phyloP scores from a whole-genome alignment of 2,113 vertebrate genomes.

The Astatoreochromis straeleni region DNA sequence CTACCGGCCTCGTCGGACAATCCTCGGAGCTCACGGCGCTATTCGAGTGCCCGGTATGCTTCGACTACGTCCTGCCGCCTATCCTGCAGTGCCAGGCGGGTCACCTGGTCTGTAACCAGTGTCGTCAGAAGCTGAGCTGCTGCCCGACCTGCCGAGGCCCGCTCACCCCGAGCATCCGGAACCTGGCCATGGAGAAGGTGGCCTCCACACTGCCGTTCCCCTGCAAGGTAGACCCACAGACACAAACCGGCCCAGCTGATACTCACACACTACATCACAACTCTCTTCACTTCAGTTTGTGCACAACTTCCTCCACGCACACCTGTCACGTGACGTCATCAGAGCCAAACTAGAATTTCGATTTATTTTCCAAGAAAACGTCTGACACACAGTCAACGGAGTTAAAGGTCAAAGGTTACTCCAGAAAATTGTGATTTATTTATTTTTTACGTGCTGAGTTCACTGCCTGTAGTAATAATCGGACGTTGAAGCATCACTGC shows the following conservation, averaged over 20 bases:
- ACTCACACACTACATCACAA: neutral
- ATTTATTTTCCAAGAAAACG: neutral
- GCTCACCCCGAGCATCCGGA: conserved; percentile 74
- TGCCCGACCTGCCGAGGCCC: conserved; percentile 76
- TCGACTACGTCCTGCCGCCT: conserved; percentile 77
- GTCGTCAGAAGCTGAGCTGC: conserved; percentile 76
- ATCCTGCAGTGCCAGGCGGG: conserved; percentile 78
- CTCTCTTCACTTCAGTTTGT: neutral
- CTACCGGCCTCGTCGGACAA: conserved; percentile 43
- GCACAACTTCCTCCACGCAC: neutral
- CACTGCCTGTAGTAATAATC: neutral
- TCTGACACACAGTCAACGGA: neutral
- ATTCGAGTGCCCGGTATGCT: conserved; percentile 76
- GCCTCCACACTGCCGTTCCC: conserved; percentile 75
- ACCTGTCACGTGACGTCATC: neutral
- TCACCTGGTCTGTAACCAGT: conserved; percentile 75
- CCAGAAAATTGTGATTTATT: neutral
- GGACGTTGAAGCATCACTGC: neutral
- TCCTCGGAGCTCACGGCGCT: conserved; percentile 71
- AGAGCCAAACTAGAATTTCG: neutral
- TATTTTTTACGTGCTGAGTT: neutral
- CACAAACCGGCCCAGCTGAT: neutral
- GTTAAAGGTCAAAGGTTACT: neutral
- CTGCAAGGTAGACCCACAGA: conserved; percentile 66
- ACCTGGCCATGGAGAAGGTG: conserved; percentile 79